A percentile compares a stretch with the other conserved stretches of the same genome.
phyloP scores from a whole-genome alignment of 1,140 invertebrate species.

The Agraylea sexmaculata region DNA sequence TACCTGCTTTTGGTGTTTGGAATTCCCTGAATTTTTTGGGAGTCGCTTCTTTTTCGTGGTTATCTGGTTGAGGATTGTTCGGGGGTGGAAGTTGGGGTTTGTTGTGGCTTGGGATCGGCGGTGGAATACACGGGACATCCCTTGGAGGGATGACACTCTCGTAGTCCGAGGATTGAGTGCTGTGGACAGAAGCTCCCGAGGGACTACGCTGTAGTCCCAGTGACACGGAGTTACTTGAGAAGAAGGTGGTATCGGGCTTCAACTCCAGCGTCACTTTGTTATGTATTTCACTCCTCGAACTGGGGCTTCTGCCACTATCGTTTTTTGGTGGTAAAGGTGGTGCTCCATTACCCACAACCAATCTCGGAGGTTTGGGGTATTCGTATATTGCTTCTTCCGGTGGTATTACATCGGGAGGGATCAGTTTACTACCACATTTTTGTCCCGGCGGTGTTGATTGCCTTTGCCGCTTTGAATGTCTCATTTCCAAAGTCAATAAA shows the following conservation, averaged over 20 bases:
- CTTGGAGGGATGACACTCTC: slow-evolving; percentile 25
- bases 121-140: neutral
- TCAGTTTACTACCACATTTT: slow-evolving; percentile 32
- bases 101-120: neutral
- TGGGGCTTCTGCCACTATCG: slow-evolving; percentile 46
- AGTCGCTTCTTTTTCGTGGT: slow-evolving; percentile 1
- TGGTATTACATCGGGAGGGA: slow-evolving; percentile 52
- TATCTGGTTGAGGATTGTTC: neutral
- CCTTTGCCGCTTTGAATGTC: slow-evolving; percentile 56
- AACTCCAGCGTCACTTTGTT: too few species aligned
- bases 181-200: slow-evolving; percentile 33
- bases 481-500: slow-evolving; percentile 47
- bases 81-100: neutral
- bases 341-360: slow-evolving; percentile 31
- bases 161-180: slow-evolving; percentile 31
- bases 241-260: slow-evolving; percentile 20
- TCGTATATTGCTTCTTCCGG: slow-evolving; percentile 47
- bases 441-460: slow-evolving; percentile 38
- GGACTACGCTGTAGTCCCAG: slow-evolving; percentile 25
- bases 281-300: slow-evolving; percentile 30
- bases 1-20: slow-evolving; percentile 19
- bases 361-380: slow-evolving; percentile 43
- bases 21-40: slow-evolving; percentile 11
- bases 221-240: slow-evolving; percentile 19
- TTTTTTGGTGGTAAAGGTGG: slow-evolving; percentile 48